These are phyloP conservation scores for Rutpela maculata DNA, from an alignment of 2,888 invertebrate genomes.

Conservation along the genomic window DNA sequence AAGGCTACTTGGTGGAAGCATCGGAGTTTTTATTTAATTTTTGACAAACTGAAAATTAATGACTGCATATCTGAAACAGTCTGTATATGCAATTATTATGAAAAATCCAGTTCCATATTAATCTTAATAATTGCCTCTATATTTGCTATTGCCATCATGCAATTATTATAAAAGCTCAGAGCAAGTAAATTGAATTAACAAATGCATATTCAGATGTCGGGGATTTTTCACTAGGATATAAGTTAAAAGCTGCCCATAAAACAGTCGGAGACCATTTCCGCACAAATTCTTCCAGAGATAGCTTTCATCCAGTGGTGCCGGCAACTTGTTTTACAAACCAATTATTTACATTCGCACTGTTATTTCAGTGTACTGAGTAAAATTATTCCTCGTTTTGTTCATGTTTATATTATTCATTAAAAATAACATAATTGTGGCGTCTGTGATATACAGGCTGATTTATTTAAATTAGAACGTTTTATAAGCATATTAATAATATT, in stretches of 20 bases:
- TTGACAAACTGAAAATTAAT: too few relatives aligned
- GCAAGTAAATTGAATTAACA: not conserved
- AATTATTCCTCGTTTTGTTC: too few relatives aligned
- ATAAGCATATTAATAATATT: too few relatives aligned
- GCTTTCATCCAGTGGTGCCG: constrained; percentile 11
- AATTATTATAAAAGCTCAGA: not conserved
- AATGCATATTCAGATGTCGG: not conserved
- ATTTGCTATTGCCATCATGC: not conserved
- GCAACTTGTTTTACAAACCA: not conserved
- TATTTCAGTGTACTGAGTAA: not conserved
- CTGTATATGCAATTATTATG: too few relatives aligned
- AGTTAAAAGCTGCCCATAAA: constrained; percentile 8
- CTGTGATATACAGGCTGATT: too few relatives aligned
- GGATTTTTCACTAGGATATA: constrained; percentile 3
- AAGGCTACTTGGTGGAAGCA: too few relatives aligned
- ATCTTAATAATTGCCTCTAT: not conserved
- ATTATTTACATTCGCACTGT: not conserved
- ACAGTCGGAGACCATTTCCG: constrained; percentile 10
- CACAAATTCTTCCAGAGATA: not conserved
- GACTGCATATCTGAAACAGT: too few relatives aligned
- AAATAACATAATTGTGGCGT: too few relatives aligned
- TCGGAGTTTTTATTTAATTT: too few relatives aligned
- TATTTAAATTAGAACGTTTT: too few relatives aligned
- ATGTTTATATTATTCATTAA: too few relatives aligned
- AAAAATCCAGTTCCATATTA: too few relatives aligned